These are phyloP conservation scores for Sminthurinus aureus DNA, from an alignment of 2,888 invertebrate species.

Conservation along the genomic window DNA sequence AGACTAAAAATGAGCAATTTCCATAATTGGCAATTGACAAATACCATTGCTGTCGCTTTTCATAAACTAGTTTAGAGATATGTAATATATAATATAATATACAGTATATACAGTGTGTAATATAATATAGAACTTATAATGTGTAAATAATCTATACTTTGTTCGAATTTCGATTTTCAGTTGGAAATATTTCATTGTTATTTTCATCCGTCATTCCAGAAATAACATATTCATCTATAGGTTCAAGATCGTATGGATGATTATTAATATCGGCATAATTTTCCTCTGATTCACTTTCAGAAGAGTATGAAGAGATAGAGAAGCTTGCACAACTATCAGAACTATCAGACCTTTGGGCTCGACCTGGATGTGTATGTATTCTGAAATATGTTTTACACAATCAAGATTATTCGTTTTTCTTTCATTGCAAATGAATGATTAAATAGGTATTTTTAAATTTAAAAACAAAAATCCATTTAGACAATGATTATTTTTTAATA, in stretches of 20 bases:
- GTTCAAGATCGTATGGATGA: not conserved
- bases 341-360: not conserved
- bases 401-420: too few relatives aligned
- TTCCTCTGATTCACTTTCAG: not conserved
- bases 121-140: too few relatives aligned
- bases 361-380: slow-evolving; percentile 20
- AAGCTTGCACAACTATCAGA: not conserved
- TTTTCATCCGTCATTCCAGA: not conserved
- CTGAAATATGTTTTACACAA: too few relatives aligned
- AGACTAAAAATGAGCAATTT: not conserved
- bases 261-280: not conserved
- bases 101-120: too few relatives aligned
- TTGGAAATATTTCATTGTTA: not conserved
- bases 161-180: not conserved
- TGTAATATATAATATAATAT: too few relatives aligned
- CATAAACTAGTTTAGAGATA: too few relatives aligned
- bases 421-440: too few relatives aligned
- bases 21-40: not conserved
- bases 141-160: too few relatives aligned
- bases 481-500: too few relatives aligned
- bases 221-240: not conserved
- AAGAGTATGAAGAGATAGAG: not conserved
- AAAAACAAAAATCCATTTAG: too few relatives aligned
- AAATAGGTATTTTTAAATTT: too few relatives aligned
- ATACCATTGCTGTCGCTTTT: too few relatives aligned